phyloP scores from a whole-genome alignment of 2,113 vertebrate species.

The Xiphophorus hellerii region DNA sequence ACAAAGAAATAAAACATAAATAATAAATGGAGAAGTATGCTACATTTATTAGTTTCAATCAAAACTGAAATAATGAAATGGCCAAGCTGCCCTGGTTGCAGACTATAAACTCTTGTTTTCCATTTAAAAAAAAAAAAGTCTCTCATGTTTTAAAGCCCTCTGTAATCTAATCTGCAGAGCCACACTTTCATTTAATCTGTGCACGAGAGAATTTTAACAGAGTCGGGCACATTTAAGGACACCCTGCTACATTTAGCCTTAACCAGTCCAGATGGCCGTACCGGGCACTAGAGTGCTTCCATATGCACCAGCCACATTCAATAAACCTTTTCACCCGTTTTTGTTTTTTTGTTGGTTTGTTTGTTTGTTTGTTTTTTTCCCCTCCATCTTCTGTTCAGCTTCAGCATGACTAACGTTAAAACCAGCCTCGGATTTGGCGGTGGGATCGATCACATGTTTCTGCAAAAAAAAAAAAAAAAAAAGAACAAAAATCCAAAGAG shows the following conservation, averaged over 20 bases:
- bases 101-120: neutral
- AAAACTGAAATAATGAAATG: no score
- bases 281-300: neutral
- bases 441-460: conserved; percentile 55
- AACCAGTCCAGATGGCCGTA: neutral
- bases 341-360: neutral
- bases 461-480: conserved; percentile 45
- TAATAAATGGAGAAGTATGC: neutral
- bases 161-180: neutral
- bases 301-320: conserved; percentile 4
- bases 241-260: neutral
- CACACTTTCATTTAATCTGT: neutral
- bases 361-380: neutral
- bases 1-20: no score
- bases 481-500: conserved; percentile 29
- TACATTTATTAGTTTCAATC: neutral
- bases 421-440: conserved; percentile 17
- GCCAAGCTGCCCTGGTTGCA: no score
- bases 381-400: conserved; percentile 14
- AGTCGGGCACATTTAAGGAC: conserved; percentile 3
- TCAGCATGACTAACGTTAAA: conserved; percentile 8
- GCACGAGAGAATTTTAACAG: neutral
- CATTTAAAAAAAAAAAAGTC: neutral
- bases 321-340: neutral
- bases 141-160: neutral